A percentile compares a stretch with the other conserved stretches of the same genome.
These are phyloP conservation scores for Megaceryle alcyon DNA, from an alignment of 2,797 vertebrate species.

Conservation along the genomic window DNA sequence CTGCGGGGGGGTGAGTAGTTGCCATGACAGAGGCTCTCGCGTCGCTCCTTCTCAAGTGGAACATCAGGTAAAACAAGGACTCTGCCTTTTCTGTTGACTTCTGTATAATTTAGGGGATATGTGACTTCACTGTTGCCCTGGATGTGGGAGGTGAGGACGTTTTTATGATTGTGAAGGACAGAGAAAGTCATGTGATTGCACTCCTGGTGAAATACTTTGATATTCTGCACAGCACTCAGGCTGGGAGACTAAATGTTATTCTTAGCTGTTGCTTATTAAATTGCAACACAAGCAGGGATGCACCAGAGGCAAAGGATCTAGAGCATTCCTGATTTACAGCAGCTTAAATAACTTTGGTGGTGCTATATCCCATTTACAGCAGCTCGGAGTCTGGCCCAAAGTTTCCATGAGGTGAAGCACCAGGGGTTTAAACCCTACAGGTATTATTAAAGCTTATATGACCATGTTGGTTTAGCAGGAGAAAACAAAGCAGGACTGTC, in stretches of 20 bases:
- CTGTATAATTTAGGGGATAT: not conserved
- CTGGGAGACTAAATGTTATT: not conserved
- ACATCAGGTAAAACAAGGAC: slow-evolving; percentile 42
- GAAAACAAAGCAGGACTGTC: not conserved
- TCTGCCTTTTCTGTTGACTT: not conserved
- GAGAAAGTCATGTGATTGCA: not conserved
- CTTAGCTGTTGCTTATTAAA: slow-evolving; percentile 8
- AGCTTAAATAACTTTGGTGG: not conserved
- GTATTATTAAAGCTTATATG: not conserved
- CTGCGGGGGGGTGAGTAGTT: slow-evolving; percentile 5
- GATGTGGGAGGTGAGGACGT: not conserved
- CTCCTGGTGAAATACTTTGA: not conserved
- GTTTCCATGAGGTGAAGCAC: not conserved
- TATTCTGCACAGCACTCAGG: not conserved
- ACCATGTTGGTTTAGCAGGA: not conserved
- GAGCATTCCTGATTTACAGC: not conserved
- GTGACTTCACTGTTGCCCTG: not conserved
- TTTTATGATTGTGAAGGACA: slow-evolving; percentile 4
- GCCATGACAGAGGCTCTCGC: not conserved
- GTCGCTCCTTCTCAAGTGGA: not conserved
- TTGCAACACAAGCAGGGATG: not conserved
- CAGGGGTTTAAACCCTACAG: not conserved
- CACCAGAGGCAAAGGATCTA: not conserved
- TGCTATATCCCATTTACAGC: not conserved
- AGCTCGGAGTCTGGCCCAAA: not conserved